phyloP scores from a whole-genome alignment of 2,797 vertebrate species.

The Myripristis jacobus region DNA sequence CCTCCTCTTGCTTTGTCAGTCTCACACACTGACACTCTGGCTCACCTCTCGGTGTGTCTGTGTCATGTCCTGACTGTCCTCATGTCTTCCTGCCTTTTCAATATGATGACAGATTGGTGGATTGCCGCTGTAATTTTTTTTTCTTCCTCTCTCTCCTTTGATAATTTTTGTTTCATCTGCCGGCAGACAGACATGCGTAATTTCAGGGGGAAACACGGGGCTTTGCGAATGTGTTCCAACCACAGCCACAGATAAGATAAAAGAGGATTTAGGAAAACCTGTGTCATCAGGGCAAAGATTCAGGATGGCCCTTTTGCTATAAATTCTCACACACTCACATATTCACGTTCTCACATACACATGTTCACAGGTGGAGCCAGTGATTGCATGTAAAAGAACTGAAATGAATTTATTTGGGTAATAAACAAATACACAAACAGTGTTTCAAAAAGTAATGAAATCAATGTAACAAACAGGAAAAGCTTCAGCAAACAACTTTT shows the following conservation, averaged over 20 bases:
- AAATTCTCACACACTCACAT: not conserved
- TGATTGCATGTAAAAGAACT: not conserved
- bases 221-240: not conserved
- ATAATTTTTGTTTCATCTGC: not conserved
- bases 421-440: no score
- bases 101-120: conserved; percentile 11
- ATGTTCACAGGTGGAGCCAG: no score
- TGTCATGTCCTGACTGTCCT: not conserved
- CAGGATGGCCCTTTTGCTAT: not conserved
- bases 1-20: not conserved
- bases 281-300: not conserved
- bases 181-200: conserved; percentile 7
- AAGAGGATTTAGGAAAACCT: not conserved
- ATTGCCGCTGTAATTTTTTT: not conserved
- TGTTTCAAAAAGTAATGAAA: no score
- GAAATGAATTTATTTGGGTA: no score
- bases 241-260: conserved; percentile 10
- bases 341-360: no score
- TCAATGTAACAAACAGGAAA: no score
- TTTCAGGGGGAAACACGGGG: conserved; percentile 1
- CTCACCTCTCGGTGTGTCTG: no score
- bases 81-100: conserved; percentile 12
- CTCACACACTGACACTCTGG: not conserved
- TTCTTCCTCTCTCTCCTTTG: not conserved
- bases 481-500: no score